Percentiles rank a stretch among this genome's conserved stretches.
phyloP scores from a whole-genome alignment of 2,113 vertebrate genomes.

The Phaethornis superciliosus region DNA sequence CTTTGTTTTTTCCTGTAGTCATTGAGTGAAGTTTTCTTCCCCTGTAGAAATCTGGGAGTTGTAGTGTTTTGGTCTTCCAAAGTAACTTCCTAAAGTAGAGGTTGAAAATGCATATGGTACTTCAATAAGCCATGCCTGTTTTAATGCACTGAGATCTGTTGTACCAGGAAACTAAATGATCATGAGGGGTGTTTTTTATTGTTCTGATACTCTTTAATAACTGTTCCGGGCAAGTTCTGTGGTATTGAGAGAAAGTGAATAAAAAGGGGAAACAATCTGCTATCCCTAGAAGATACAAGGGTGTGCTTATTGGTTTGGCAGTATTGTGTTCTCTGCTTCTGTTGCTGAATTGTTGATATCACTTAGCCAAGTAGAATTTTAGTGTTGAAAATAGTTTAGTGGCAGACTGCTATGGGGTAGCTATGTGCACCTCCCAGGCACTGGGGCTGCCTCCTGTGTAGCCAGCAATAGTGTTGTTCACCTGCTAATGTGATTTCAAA shows the following conservation, averaged over 20 bases:
- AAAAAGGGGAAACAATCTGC: background rate
- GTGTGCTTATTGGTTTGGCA: background rate
- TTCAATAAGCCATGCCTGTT: background rate
- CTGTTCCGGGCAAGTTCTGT: background rate
- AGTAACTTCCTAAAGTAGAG: background rate
- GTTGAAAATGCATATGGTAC: background rate
- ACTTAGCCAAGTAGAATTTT: background rate
- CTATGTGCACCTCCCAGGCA: fast-evolving
- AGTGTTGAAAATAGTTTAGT: background rate
- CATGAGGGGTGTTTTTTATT: fast-evolving
- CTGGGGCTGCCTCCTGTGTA: background rate
- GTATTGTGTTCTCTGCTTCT: background rate
- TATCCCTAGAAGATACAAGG: background rate
- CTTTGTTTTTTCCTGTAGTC: background rate
- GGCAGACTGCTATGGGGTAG: background rate
- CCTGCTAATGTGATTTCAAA: fast-evolving
- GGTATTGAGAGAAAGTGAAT: background rate
- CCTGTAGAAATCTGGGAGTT: background rate
- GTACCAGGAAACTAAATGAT: background rate
- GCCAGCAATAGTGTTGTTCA: no score
- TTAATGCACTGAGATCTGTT: background rate
- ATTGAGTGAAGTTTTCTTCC: background rate
- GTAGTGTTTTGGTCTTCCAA: background rate
- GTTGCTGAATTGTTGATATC: background rate
- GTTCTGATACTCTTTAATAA: background rate